Percentiles rank a stretch among this genome's conserved stretches.
These are phyloP conservation scores for Rousettus leschenaultii DNA, from an alignment of 2,113 vertebrate species.

Conservation along the genomic window DNA sequence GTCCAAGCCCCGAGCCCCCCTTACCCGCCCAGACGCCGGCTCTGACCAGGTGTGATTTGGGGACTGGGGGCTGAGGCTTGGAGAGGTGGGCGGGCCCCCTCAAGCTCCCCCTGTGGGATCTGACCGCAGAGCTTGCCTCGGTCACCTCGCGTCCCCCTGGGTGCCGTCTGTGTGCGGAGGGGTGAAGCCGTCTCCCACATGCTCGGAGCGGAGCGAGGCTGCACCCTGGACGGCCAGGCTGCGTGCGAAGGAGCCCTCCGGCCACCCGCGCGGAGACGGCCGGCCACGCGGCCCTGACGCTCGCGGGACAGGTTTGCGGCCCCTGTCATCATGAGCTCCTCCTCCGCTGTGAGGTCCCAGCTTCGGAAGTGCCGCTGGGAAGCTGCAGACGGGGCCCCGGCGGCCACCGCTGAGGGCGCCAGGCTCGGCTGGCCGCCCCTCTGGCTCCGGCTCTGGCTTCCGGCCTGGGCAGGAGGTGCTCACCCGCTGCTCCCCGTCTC, in stretches of 20 bases:
- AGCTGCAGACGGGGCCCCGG: rapidly evolving
- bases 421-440: rapidly evolving
- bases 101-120: background rate
- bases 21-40: rapidly evolving
- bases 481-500: background rate
- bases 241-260: background rate
- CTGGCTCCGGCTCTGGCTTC: background rate
- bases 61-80: background rate
- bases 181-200: background rate
- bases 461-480: rapidly evolving
- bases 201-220: background rate
- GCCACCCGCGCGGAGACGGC: rapidly evolving
- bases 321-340: background rate
- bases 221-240: background rate
- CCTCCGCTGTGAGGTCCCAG: background rate
- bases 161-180: background rate
- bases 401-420: background rate
- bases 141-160: background rate
- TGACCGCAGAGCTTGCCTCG: background rate
- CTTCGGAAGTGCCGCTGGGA: background rate
- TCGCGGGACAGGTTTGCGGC: rapidly evolving
- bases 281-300: rapidly evolving
- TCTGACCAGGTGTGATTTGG: background rate
- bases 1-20: rapidly evolving
- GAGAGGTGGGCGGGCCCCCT: background rate